These are phyloP conservation scores for Chanos chanos DNA, from an alignment of 2,797 vertebrate species.

Conservation along the genomic window DNA sequence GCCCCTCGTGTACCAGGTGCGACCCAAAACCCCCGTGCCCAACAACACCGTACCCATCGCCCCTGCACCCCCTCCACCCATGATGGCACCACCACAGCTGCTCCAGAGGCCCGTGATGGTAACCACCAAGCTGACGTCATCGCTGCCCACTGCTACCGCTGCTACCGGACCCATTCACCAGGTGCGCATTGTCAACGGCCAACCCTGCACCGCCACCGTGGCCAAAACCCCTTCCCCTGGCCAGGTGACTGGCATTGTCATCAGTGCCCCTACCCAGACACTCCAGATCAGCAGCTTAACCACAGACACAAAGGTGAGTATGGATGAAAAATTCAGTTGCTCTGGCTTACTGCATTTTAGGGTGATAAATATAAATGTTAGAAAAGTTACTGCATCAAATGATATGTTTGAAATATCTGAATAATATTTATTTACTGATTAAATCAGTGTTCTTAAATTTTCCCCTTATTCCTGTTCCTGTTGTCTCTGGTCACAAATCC, in stretches of 20 bases:
- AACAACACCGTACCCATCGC: slow-evolving; percentile 97
- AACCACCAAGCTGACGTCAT: slow-evolving; percentile 87
- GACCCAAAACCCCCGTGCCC: slow-evolving; percentile 86
- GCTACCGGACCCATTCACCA: slow-evolving; percentile 92
- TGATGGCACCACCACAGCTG: slow-evolving; percentile 96
- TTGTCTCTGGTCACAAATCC: not conserved
- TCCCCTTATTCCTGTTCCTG: not conserved
- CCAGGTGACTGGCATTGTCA: slow-evolving; percentile 94
- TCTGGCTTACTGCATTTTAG: too few species aligned
- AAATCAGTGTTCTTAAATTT: too few species aligned
- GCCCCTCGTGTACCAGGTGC: slow-evolving; percentile 71
- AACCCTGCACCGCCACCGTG: slow-evolving; percentile 81
- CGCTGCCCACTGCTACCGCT: slow-evolving; percentile 81
- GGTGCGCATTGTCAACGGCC: slow-evolving; percentile 94
- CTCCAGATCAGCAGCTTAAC: slow-evolving; percentile 95
- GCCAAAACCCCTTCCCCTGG: slow-evolving; percentile 79
- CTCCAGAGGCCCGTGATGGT: slow-evolving; percentile 95
- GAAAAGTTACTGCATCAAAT: too few species aligned
- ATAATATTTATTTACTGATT: too few species aligned
- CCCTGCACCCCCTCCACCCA: slow-evolving; percentile 93
- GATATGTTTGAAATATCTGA: too few species aligned
- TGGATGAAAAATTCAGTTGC: not conserved
- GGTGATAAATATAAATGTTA: too few species aligned
- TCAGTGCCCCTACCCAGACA: slow-evolving; percentile 80
- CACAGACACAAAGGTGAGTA: slow-evolving; percentile 84